A percentile compares a stretch with the other conserved stretches of the same genome.
These are phyloP conservation scores for Tetropium fuscum DNA, from an alignment of 2,888 invertebrate genomes.

Conservation along the genomic window DNA sequence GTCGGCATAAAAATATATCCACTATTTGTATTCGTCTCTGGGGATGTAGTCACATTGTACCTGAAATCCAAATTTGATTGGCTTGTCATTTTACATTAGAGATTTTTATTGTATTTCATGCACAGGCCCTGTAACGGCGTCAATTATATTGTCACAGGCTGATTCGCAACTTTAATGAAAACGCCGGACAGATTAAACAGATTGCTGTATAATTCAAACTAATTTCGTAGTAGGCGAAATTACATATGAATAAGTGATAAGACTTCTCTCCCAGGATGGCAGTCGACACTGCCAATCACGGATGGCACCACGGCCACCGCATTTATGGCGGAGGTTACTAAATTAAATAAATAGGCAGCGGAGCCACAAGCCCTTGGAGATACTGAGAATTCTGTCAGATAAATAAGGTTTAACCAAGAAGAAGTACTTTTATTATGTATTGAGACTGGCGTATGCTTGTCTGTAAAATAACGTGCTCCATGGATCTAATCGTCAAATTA, in stretches of 20 bases:
- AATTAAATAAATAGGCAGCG: slow-evolving; percentile 13
- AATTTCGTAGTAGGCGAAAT: slow-evolving; percentile 61
- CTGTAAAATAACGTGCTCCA: too few species aligned
- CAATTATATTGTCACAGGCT: slow-evolving; percentile 27
- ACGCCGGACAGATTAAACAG: slow-evolving; percentile 49
- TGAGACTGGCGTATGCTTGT: too few species aligned
- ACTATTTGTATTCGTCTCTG: slow-evolving; percentile 28
- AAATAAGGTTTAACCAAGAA: too few species aligned
- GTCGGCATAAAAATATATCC: slow-evolving; percentile 34
- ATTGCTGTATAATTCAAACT: slow-evolving; percentile 60
- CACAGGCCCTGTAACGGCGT: slow-evolving; percentile 27
- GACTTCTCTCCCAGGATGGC: slow-evolving; percentile 54
- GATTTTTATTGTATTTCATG: slow-evolving; percentile 19
- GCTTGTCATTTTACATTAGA: slow-evolving; percentile 26
- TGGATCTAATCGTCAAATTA: too few species aligned
- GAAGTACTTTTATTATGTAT: too few species aligned
- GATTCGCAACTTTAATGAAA: slow-evolving; percentile 29
- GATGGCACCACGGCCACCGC: slow-evolving; percentile 23
- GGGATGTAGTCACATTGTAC: neutral
- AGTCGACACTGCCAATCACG: slow-evolving; percentile 31
- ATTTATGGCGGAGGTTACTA: neutral
- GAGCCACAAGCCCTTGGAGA: too few species aligned
- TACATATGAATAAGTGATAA: slow-evolving; percentile 62
- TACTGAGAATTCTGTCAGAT: too few species aligned
- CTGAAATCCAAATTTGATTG: slow-evolving; percentile 18